phyloP scores from a whole-genome alignment of 2,113 vertebrate genomes.

The Chamaetylas fuelleborni region DNA sequence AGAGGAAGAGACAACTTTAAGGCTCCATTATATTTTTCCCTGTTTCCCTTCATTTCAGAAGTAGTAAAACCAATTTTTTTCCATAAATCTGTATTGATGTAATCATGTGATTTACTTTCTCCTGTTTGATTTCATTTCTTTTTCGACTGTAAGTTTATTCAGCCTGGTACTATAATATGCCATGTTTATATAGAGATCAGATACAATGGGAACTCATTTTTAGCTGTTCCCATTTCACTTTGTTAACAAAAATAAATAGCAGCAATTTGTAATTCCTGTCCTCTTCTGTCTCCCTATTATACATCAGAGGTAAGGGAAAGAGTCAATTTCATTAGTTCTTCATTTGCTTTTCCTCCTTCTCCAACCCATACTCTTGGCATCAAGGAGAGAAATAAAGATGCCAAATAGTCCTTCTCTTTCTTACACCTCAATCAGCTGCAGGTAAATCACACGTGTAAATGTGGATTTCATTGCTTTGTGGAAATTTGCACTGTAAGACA shows the following conservation, averaged over 20 bases:
- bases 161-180: not conserved
- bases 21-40: not conserved
- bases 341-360: not conserved
- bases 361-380: not conserved
- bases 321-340: not conserved
- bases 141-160: not conserved
- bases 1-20: not conserved
- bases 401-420: not conserved
- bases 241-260: not conserved
- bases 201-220: not conserved
- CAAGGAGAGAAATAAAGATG: not conserved
- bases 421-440: not conserved
- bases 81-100: not conserved
- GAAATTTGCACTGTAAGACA: not conserved
- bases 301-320: not conserved
- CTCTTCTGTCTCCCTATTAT: not conserved
- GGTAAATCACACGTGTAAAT: not conserved
- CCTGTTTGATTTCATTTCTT: not conserved
- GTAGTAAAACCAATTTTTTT: not conserved
- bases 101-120: not conserved
- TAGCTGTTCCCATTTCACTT: not conserved
- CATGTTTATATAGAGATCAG: not conserved
- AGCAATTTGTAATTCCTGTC: not conserved
- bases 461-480: not conserved
- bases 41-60: not conserved